These are phyloP conservation scores for Danio tinwini DNA, from an alignment of 2,797 vertebrate genomes.

Conservation along the genomic window DNA sequence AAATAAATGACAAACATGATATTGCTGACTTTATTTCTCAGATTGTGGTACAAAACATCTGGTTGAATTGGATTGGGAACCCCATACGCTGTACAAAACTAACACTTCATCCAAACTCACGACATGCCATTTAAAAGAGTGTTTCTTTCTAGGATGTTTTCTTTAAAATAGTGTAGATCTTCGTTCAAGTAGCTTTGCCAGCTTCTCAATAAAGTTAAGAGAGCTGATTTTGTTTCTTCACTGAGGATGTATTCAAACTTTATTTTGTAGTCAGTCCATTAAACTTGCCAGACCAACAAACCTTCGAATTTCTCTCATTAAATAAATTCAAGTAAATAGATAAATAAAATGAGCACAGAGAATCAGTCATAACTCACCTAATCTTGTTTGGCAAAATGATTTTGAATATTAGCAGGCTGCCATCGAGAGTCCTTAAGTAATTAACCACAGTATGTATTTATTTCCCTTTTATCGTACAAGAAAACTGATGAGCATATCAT, in stretches of 20 bases:
- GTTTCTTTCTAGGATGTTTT: background rate
- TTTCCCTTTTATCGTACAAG: background rate
- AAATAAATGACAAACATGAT: background rate
- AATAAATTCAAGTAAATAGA: slow-evolving; percentile 17
- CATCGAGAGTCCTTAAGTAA: slow-evolving; percentile 1
- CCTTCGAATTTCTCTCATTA: too few species aligned
- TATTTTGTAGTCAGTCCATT: background rate
- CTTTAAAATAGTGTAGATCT: too few species aligned
- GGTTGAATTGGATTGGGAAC: background rate
- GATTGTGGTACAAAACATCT: slow-evolving; percentile 34
- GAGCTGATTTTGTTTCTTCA: background rate
- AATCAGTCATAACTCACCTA: background rate
- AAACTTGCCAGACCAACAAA: background rate
- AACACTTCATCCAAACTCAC: background rate
- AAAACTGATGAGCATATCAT: slow-evolving; percentile 65
- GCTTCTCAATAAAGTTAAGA: background rate
- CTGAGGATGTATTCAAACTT: background rate
- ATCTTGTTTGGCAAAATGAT: slow-evolving; percentile 44
- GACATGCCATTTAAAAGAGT: background rate
- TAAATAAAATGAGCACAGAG: background rate
- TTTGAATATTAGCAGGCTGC: slow-evolving; percentile 19
- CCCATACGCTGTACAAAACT: background rate
- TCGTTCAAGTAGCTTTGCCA: too few species aligned
- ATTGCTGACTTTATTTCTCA: slow-evolving; percentile 27
- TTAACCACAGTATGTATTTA: background rate